Conservation (phyloP, 2,888 invertebrate species). For the Resseliella maxima region DNA sequence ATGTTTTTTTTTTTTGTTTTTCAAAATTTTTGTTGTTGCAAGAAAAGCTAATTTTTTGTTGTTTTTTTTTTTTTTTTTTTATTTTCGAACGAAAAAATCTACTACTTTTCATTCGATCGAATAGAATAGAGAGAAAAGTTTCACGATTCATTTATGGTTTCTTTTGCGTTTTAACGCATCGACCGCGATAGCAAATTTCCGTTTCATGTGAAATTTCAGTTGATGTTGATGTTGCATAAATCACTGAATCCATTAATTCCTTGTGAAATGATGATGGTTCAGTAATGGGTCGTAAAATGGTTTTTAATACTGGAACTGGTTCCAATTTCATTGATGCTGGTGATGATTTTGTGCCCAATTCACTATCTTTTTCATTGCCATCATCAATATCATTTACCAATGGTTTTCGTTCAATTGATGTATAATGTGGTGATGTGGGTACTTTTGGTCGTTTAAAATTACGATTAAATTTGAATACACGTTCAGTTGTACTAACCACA, state of each 20-base stretch:
- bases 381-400: conserved; percentile 20
- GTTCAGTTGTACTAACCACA: conserved; percentile 51
- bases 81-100: not conserved
- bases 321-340: conserved; percentile 57
- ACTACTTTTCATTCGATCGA: no score
- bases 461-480: conserved; percentile 56
- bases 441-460: conserved; percentile 41
- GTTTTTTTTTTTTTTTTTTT: not conserved
- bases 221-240: conserved; percentile 77
- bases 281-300: not conserved
- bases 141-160: conserved; percentile 25
- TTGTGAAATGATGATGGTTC: conserved; percentile 63
- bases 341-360: conserved; percentile 60
- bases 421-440: conserved; percentile 53
- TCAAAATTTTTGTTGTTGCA: no score
- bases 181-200: conserved; percentile 88
- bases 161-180: conserved; percentile 76
- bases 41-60: not conserved
- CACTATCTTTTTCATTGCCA: conserved; percentile 54
- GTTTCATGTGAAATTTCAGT: conserved; percentile 87
- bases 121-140: not conserved
- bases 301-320: conserved; percentile 36
- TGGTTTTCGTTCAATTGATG: conserved; percentile 56
- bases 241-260: conserved; percentile 67
- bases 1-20: no score